phyloP scores from a whole-genome alignment of 1,140 invertebrate species.

The Charaxes varanes region DNA sequence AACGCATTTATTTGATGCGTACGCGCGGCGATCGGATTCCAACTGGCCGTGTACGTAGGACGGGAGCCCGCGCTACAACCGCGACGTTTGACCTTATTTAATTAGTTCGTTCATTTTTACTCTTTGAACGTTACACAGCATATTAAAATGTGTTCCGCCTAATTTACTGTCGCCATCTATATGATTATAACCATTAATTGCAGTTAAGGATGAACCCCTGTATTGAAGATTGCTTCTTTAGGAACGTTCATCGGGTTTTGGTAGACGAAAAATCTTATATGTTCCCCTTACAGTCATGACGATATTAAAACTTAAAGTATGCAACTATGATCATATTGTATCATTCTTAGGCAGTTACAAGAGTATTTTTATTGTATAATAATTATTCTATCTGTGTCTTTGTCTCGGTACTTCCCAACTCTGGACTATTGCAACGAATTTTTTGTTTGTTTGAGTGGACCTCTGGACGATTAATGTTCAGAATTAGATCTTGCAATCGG shows the following conservation, averaged over 20 bases:
- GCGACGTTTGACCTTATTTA: constrained; percentile 72
- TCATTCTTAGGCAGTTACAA: too few relatives aligned
- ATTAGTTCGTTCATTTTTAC: constrained; percentile 73
- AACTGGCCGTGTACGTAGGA: constrained; percentile 47
- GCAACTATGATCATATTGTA: too few relatives aligned
- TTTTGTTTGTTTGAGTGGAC: too few relatives aligned
- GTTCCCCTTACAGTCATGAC: too few relatives aligned
- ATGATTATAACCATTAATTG: constrained; percentile 27
- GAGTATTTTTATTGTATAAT: too few relatives aligned
- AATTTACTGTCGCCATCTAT: constrained; percentile 63
- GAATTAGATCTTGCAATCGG: too few relatives aligned
- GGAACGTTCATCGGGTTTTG: not conserved
- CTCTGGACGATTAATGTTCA: too few relatives aligned
- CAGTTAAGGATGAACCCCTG: too few relatives aligned
- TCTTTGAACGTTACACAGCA: constrained; percentile 59
- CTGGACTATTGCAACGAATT: too few relatives aligned
- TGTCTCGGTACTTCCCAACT: too few relatives aligned
- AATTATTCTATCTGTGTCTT: too few relatives aligned
- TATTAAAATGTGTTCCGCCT: constrained; percentile 64
- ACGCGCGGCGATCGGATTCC: constrained; percentile 31
- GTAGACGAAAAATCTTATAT: not conserved
- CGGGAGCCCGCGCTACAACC: constrained; percentile 39
- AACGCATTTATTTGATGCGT: constrained; percentile 15
- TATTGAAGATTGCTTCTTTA: constrained; percentile 8
- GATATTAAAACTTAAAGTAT: too few relatives aligned